phyloP scores from a whole-genome alignment of 2,797 vertebrate species.

The Accipiter minullus region DNA sequence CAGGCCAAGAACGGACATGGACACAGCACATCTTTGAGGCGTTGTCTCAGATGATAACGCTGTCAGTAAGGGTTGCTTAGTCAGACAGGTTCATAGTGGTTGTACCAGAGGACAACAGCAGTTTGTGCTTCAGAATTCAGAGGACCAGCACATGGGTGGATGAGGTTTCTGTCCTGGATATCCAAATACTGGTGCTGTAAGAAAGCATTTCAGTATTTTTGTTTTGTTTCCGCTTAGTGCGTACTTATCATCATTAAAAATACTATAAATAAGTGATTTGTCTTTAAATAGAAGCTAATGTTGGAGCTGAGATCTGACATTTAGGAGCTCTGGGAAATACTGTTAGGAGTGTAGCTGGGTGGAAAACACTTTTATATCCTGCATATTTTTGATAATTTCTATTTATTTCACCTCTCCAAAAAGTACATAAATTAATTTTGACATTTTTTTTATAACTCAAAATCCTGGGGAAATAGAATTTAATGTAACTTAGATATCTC shows the following conservation, averaged over 20 bases:
- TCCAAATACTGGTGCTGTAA: background rate
- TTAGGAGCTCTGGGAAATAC: background rate
- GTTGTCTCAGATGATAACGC: background rate
- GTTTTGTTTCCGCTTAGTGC: background rate
- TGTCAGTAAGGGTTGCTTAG: background rate
- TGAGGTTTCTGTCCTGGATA: background rate
- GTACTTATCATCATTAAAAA: background rate
- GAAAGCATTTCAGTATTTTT: background rate
- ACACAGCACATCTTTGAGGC: background rate
- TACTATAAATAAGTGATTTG: background rate
- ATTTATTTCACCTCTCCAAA: background rate
- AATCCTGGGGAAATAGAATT: background rate
- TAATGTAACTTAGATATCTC: background rate
- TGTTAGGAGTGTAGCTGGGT: background rate
- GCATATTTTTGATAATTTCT: background rate
- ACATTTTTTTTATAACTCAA: background rate
- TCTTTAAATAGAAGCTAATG: background rate
- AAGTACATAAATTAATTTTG: background rate
- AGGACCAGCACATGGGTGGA: background rate
- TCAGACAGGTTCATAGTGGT: background rate
- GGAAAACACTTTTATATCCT: background rate
- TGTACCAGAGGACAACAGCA: background rate
- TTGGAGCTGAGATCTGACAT: background rate
- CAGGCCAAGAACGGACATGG: background rate
- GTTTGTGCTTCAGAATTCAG: background rate